A percentile compares a stretch with the other conserved stretches of the same genome.
These are phyloP conservation scores for Microplitis deprimator DNA, from an alignment of 2,888 invertebrate genomes.

Conservation along the genomic window DNA sequence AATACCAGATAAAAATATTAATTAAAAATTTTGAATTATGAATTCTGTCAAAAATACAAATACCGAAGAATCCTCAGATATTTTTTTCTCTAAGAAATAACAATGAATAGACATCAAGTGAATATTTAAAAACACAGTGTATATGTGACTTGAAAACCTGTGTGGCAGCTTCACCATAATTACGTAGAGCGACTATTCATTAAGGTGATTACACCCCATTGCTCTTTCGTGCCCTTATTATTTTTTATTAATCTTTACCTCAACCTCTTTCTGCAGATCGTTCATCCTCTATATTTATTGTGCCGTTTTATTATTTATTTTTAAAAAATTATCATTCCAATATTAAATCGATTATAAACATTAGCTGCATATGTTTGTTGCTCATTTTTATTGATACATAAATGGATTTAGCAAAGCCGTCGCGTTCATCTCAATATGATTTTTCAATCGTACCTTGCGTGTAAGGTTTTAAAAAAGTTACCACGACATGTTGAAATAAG, in stretches of 20 bases:
- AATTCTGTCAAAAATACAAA: too few relatives aligned
- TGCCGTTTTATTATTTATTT: conserved; percentile 13
- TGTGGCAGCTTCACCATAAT: conserved; percentile 61
- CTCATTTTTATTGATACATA: neutral
- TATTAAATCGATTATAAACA: neutral
- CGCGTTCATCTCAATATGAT: neutral
- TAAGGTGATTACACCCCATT: conserved; percentile 68
- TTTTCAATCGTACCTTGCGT: conserved; percentile 4
- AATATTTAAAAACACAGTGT: conserved; percentile 7
- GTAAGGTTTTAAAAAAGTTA: neutral
- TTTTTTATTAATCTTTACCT: conserved; percentile 1
- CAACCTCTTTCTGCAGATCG: conserved; percentile 31
- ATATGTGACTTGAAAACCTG: conserved; percentile 20
- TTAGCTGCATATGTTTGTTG: neutral
- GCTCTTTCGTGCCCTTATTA: conserved; percentile 38
- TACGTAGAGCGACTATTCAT: conserved; percentile 68
- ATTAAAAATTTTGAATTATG: too few relatives aligned
- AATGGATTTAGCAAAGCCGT: neutral
- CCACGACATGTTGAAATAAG: neutral
- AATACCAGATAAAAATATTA: too few relatives aligned
- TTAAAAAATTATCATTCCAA: neutral
- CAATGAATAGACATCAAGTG: neutral
- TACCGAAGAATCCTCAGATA: too few relatives aligned
- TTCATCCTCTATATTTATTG: conserved; percentile 15
- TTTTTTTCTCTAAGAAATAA: too few relatives aligned